These are phyloP conservation scores for Emys orbicularis DNA, from an alignment of 2,797 vertebrate species.

Conservation along the genomic window DNA sequence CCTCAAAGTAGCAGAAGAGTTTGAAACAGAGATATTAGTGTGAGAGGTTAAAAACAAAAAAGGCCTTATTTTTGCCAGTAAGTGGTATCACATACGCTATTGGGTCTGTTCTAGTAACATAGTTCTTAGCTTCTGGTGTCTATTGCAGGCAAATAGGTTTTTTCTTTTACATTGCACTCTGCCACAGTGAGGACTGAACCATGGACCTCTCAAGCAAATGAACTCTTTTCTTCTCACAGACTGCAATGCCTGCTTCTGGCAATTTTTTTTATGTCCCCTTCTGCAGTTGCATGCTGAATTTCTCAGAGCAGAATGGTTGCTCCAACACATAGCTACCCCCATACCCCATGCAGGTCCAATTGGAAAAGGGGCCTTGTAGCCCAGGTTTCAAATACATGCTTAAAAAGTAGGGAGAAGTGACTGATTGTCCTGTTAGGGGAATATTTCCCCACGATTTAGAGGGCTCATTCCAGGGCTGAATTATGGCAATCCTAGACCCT, in stretches of 20 bases:
- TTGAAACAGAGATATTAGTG: neutral
- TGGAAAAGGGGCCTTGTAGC: neutral
- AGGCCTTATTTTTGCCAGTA: neutral
- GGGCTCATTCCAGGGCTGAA: neutral
- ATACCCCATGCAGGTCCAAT: neutral
- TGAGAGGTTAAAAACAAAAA: neutral
- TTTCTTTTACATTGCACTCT: neutral
- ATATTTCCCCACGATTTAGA: neutral
- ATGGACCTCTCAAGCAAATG: neutral
- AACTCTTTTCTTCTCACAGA: neutral
- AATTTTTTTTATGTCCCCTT: neutral
- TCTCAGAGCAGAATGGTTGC: neutral
- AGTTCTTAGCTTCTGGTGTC: neutral
- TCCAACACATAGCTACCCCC: neutral
- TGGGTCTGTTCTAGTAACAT: neutral
- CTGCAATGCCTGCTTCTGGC: neutral
- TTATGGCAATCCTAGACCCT: neutral
- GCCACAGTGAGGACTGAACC: neutral
- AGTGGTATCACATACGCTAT: accelerated
- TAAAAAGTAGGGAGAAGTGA: neutral
- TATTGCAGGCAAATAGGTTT: neutral
- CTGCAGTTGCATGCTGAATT: neutral
- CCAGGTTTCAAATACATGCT: neutral
- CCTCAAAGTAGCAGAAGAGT: neutral
- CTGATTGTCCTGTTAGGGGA: neutral